phyloP scores from a whole-genome alignment of 2,113 vertebrate species.

The Hippocampus abdominalis region DNA sequence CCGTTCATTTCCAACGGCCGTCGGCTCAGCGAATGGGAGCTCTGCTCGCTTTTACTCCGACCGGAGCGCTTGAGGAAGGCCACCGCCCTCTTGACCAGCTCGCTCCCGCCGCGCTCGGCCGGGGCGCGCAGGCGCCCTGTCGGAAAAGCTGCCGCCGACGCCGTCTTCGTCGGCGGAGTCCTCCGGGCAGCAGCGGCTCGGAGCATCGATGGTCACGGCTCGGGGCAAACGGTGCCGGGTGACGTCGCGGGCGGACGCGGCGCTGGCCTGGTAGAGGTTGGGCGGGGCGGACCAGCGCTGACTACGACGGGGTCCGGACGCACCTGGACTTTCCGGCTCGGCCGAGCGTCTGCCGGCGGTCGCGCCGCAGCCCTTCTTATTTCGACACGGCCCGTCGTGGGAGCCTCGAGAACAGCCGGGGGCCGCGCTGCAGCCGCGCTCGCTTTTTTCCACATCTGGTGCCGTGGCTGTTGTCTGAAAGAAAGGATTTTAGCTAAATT shows the following conservation, averaged over 20 bases:
- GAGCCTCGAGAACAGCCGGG: conserved; percentile 56
- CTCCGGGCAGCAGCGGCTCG: conserved; percentile 56
- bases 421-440: conserved; percentile 45
- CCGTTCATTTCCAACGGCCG: conserved; percentile 76
- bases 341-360: conserved; percentile 76
- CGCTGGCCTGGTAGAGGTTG: conserved; percentile 80
- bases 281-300: conserved; percentile 87
- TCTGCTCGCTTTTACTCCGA: conserved; percentile 75
- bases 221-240: conserved; percentile 74
- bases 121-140: conserved; percentile 46
- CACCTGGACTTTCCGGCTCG: conserved; percentile 54
- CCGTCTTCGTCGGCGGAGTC: conserved; percentile 86
- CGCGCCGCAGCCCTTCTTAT: conserved; percentile 50
- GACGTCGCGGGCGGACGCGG: conserved; percentile 65
- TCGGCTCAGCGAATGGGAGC: conserved; percentile 72
- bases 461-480: conserved; percentile 65
- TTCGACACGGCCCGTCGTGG: conserved; percentile 44
- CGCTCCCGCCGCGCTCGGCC: conserved; percentile 72
- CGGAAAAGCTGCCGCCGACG: conserved; percentile 56
- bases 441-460: conserved; percentile 72
- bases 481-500: conserved; percentile 9
- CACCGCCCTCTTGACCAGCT: conserved; percentile 86
- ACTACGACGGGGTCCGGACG: conserved; percentile 36
- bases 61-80: conserved; percentile 85
- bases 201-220: conserved; percentile 77